Evolutionary conservation across 1,140 invertebrate genomes (phyloP), one percentile per base, ranked within the genome.

Genomic region (Steinernema feltiae): DNA sequence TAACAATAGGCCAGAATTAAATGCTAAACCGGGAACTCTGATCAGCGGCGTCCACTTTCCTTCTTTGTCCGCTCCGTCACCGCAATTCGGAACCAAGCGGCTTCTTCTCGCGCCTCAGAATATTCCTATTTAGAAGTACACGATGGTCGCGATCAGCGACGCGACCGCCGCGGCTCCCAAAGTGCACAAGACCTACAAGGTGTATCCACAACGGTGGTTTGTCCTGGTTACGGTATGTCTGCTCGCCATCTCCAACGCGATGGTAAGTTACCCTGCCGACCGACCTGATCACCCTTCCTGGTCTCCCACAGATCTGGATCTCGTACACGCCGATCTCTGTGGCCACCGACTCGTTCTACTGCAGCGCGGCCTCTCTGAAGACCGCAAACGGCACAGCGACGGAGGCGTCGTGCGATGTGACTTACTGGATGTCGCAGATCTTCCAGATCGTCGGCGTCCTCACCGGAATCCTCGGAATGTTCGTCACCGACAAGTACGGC

Each of bases 211-310:
- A 27, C 74, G 84, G 70, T 85, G 84, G 84, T 76, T 80, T 53
- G 78, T 85, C 35, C 74, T 85, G 17, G 32, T 77, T 15, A 72
- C 80, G 1, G 80, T 83, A 7, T 85, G 85, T 76, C 72, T 85
- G 18, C 73, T 85, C 12, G 84, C 84, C 24, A 74, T 85, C n/a
- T 82, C 81, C 15, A 85, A 85, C 78, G 86, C 85, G 21, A 85
- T 83, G 48, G 83, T 85, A 32, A 72, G 78, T 83, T 79, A 1
- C 3, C 17, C 18, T 17, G 30, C 32, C 15, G 18, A 31, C 18
- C 46, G 27, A 31, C 29, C 0, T 32, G 29, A 3, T 69, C 15
- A 24, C 18, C 3, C 70, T 70, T 32, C 24, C 27, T 70, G 17
- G 21, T 31, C 15, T 0, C n/a, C 77, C 83, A 70, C 29, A 84